Evolutionary conservation across 2,888 invertebrate species (phyloP).

Genomic region (Cetonia aurata): DNA sequence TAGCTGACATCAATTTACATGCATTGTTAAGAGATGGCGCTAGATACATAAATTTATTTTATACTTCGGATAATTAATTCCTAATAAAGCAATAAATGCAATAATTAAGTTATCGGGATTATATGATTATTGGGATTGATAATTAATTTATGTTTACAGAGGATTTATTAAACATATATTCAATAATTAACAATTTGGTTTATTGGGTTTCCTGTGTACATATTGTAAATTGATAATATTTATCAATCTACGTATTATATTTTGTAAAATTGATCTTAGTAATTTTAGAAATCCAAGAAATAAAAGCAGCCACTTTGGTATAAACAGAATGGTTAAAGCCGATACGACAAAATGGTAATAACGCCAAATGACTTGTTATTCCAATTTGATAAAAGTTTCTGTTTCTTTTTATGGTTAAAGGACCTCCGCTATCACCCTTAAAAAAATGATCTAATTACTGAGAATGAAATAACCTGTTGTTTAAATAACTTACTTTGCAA

Average conservation of each 20-base stretch:
- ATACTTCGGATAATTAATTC: no score
- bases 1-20: no score
- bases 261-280: slow-evolving; percentile 61
- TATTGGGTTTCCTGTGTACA: neutral
- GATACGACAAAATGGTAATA: slow-evolving; percentile 61
- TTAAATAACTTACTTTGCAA: slow-evolving; percentile 58
- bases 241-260: slow-evolving; percentile 50
- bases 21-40: no score
- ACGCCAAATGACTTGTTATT: slow-evolving; percentile 63
- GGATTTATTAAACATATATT: no score
- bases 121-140: no score
- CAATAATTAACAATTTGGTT: no score
- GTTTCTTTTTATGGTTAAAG: slow-evolving; percentile 58
- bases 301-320: slow-evolving; percentile 62
- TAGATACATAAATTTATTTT: no score
- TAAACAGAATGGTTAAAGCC: slow-evolving; percentile 64
- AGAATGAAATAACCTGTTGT: neutral
- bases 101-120: no score
- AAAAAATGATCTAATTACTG: slow-evolving; percentile 45
- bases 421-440: slow-evolving; percentile 65
- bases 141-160: no score
- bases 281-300: slow-evolving; percentile 61
- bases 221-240: neutral
- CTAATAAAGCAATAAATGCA: no score
- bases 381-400: slow-evolving; percentile 61